phyloP scores from a whole-genome alignment of 2,113 vertebrate genomes.

The Hippocampus barbouri region DNA sequence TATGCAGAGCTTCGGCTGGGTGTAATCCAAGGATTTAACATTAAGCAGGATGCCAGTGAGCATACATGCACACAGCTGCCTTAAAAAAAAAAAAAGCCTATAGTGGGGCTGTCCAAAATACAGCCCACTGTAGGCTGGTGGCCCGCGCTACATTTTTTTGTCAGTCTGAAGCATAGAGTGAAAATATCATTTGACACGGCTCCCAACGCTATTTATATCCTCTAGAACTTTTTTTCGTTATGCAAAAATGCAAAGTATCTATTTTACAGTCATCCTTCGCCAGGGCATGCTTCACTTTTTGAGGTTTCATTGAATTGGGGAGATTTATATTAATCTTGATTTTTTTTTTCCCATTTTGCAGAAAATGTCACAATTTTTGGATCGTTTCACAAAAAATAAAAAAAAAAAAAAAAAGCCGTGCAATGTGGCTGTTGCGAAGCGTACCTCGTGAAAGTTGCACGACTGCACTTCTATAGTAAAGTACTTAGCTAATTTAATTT shows the following conservation, averaged over 20 bases:
- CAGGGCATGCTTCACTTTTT: too few relatives aligned
- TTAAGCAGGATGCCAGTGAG: constrained; percentile 38
- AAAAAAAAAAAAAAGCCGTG: background rate
- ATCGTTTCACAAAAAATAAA: background rate
- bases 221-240: background rate
- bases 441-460: too few relatives aligned
- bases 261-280: too few relatives aligned
- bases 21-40: constrained; percentile 68
- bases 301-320: too few relatives aligned
- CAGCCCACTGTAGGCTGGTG: background rate
- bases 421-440: too few relatives aligned
- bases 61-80: constrained; percentile 18
- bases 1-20: constrained; percentile 50
- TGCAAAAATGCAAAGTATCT: background rate
- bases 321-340: too few relatives aligned
- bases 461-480: background rate
- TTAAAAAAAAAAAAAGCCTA: constrained; percentile 19
- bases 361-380: too few relatives aligned
- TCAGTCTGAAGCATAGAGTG: background rate
- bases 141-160: background rate
- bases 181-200: background rate
- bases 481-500: background rate
- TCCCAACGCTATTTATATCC: too few relatives aligned
- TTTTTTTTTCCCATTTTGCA: too few relatives aligned
- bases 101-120: background rate